phyloP scores from a whole-genome alignment of 1,140 invertebrate genomes.

The Magallana ariakensis region DNA sequence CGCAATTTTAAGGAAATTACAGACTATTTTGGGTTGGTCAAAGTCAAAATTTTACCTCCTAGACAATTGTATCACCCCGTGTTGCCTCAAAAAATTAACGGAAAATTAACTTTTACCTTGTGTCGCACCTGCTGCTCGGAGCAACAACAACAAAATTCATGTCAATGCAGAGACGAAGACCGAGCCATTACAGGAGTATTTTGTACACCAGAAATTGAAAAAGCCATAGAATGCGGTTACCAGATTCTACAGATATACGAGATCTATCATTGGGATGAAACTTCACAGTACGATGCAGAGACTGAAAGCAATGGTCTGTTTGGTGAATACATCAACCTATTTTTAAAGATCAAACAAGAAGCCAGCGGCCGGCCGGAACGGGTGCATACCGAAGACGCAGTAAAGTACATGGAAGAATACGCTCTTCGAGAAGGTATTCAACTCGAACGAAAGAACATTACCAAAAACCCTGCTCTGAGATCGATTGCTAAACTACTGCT shows the following conservation, averaged over 20 bases:
- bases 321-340: conserved; percentile 61
- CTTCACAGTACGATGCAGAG: conserved; percentile 66
- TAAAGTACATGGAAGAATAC: conserved; percentile 73
- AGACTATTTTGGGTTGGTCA: conserved; percentile 67
- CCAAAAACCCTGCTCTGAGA: conserved; percentile 72
- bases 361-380: conserved; percentile 59
- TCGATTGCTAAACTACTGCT: conserved; percentile 64
- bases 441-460: conserved; percentile 74
- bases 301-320: conserved; percentile 54
- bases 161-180: conserved; percentile 56
- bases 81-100: conserved; percentile 44
- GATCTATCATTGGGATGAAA: conserved; percentile 72
- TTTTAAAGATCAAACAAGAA: conserved; percentile 68
- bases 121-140: conserved; percentile 44
- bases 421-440: conserved; percentile 72
- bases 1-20: conserved; percentile 61
- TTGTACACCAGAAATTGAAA: conserved; percentile 74
- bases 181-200: conserved; percentile 76
- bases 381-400: conserved; percentile 46
- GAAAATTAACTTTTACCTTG: conserved; percentile 38
- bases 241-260: conserved; percentile 75
- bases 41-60: conserved; percentile 59
- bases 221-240: conserved; percentile 75
- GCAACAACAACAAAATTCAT: conserved; percentile 22
- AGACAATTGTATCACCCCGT: conserved; percentile 60